These are phyloP conservation scores for Thereuonema tuberculata DNA, from an alignment of 1,140 invertebrate genomes.

Conservation along the genomic window DNA sequence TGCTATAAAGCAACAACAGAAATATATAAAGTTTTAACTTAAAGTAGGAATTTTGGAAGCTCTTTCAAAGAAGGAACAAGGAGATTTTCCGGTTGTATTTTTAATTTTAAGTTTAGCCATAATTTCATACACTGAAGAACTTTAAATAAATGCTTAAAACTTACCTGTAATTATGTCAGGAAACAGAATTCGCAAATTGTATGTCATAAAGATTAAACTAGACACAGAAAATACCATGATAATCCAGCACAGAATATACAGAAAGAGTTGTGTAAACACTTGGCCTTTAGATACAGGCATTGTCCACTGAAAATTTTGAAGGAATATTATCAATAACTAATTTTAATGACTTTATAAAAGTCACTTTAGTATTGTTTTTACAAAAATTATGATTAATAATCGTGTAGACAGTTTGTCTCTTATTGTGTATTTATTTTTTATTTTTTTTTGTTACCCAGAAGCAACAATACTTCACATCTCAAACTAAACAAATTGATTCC, in stretches of 20 bases:
- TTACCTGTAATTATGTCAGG: slow-evolving; percentile 3
- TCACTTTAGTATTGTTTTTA: too few species aligned
- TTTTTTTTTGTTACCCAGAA: too few species aligned
- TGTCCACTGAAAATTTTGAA: not conserved
- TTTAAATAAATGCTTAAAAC: not conserved
- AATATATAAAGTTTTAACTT: too few species aligned
- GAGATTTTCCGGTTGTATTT: not conserved
- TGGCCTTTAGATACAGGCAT: not conserved
- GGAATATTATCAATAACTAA: not conserved
- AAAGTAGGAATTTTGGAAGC: not conserved
- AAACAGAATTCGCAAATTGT: not conserved
- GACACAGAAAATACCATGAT: slow-evolving; percentile 3
- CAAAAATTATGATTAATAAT: too few species aligned
- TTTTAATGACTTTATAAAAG: not conserved
- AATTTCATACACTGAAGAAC: not conserved
- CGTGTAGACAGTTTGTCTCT: too few species aligned
- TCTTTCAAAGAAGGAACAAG: not conserved
- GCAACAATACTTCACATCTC: too few species aligned
- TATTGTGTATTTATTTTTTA: too few species aligned
- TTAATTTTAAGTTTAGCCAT: not conserved
- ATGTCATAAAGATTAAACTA: not conserved
- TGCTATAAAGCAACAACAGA: too few species aligned
- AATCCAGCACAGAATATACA: not conserved
- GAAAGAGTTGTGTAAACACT: not conserved
- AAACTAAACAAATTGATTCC: too few species aligned